These are phyloP conservation scores for Thymelicus sylvestris DNA, from an alignment of 2,888 invertebrate genomes.

Conservation along the genomic window DNA sequence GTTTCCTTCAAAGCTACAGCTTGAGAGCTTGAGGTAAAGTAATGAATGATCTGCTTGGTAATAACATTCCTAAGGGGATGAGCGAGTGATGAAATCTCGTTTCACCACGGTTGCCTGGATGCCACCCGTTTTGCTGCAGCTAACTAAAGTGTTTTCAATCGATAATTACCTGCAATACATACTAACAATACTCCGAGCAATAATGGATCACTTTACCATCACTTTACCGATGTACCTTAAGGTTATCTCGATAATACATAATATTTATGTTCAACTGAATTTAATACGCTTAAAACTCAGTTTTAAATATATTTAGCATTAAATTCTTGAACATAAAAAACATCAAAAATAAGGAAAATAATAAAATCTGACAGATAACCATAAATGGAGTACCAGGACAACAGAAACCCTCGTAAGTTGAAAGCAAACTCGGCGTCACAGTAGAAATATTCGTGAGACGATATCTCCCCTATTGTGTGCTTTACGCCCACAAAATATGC, in stretches of 20 bases:
- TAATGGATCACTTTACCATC: too few relatives aligned
- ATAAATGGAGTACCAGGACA: neutral
- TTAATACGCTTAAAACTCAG: too few relatives aligned
- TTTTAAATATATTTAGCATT: too few relatives aligned
- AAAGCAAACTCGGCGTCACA: neutral
- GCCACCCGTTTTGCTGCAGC: too few relatives aligned
- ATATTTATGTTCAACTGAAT: too few relatives aligned
- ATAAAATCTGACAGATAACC: neutral
- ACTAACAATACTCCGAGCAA: too few relatives aligned
- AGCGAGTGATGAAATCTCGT: conserved; percentile 8
- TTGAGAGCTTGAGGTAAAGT: conserved; percentile 37
- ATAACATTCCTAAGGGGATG: conserved; percentile 27
- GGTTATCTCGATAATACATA: too few relatives aligned
- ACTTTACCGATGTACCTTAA: too few relatives aligned
- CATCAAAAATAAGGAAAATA: too few relatives aligned
- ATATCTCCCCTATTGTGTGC: neutral
- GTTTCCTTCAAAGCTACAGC: conserved; percentile 36
- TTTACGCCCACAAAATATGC: conserved; percentile 8
- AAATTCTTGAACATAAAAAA: too few relatives aligned
- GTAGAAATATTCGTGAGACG: conserved; percentile 1
- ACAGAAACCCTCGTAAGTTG: neutral
- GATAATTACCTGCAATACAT: too few relatives aligned
- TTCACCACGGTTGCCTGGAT: neutral
- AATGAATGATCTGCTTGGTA: conserved; percentile 22
- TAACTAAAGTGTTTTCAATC: too few relatives aligned